Evolutionary conservation across 2,113 vertebrate genomes (phyloP).

Genomic region (Alexandromys fortis): DNA sequence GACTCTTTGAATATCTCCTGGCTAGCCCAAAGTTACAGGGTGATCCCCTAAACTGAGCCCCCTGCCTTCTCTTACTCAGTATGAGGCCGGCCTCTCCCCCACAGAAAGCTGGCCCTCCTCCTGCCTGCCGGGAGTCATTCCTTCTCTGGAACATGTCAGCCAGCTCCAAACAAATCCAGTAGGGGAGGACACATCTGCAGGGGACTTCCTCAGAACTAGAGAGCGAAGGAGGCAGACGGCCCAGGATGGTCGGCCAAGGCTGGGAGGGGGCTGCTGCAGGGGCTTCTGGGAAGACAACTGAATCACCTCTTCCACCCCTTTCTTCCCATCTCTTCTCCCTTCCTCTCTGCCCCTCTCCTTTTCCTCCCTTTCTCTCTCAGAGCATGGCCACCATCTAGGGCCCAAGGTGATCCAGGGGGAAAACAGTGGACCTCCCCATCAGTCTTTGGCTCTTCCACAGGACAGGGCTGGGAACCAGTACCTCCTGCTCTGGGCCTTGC

Average conservation of each 20-base stretch:
- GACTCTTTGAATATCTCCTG: no score
- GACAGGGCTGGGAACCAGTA: background rate
- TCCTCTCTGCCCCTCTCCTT: no score
- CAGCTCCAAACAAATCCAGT: background rate
- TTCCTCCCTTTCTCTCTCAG: background rate
- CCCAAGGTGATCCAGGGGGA: background rate
- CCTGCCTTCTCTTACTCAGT: background rate
- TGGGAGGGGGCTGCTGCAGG: no score
- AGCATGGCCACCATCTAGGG: no score
- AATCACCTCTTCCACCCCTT: no score
- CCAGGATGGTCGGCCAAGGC: background rate
- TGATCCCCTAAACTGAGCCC: no score
- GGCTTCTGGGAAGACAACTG: background rate
- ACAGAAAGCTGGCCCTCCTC: background rate
- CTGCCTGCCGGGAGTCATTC: background rate
- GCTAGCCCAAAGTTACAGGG: background rate
- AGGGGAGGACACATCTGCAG: constrained; percentile 33
- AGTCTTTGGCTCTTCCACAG: background rate
- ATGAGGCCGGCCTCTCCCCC: background rate
- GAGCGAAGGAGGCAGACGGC: background rate
- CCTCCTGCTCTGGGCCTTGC: background rate
- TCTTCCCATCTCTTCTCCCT: background rate
- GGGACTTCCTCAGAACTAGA: background rate
- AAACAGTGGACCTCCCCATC: no score
- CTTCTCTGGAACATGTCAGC: background rate